These are phyloP conservation scores for Muschampia plurimacula DNA, from an alignment of 2,888 invertebrate genomes.

Conservation along the genomic window DNA sequence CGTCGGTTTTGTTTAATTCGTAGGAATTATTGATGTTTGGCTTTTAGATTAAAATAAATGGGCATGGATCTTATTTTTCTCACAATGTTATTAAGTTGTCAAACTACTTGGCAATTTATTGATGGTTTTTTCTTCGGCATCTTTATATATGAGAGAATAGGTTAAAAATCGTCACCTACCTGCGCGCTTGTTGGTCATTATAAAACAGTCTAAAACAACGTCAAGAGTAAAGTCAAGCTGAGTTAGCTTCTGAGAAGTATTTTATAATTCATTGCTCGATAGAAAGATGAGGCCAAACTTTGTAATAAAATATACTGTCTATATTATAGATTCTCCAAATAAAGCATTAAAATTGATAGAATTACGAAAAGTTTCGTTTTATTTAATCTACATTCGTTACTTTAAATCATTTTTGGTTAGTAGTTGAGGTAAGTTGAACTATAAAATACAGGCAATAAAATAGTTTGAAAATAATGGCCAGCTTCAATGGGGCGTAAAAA, in stretches of 20 bases:
- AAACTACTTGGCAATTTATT: too few species aligned
- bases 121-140: too few species aligned
- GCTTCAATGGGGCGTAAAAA: not conserved
- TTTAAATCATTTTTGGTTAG: too few species aligned
- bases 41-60: too few species aligned
- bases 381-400: too few species aligned
- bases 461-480: not conserved
- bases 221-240: not conserved
- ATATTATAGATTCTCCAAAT: not conserved
- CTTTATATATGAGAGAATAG: not conserved
- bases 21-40: too few species aligned
- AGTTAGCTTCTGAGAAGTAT: not conserved
- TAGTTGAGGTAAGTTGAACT: too few species aligned
- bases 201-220: not conserved
- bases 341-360: not conserved
- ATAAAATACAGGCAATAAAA: not conserved
- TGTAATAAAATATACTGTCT: not conserved
- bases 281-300: not conserved
- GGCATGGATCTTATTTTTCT: too few species aligned
- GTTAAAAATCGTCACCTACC: too few species aligned
- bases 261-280: constrained; percentile 10
- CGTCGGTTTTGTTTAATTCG: too few species aligned
- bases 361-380: not conserved
- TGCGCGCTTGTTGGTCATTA: too few species aligned
- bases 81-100: too few species aligned